Evolutionary conservation across 2,797 vertebrate species (phyloP), one percentile per base, ranked within the genome.

Genomic region (Scolopax rusticola): DNA sequence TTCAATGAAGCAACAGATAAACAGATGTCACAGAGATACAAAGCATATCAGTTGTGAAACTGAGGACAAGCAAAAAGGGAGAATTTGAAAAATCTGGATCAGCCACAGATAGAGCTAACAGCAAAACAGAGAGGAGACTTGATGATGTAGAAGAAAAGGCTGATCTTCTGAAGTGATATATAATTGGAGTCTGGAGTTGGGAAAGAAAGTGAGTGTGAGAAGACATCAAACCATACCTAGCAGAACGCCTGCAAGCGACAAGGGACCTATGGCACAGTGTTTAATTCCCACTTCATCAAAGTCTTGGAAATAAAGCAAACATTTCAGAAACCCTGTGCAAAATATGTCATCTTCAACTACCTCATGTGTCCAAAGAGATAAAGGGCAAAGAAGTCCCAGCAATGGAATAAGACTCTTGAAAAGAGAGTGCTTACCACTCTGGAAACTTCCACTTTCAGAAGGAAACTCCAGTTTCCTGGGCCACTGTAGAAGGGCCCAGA

Each of bases 351-450:
- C 30, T 82, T 65, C 54, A 74, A 21, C 43, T 51, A 4, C 12
- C 53, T 18, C 17, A 4, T 2, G 0, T 6, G 13, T 32, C 65
- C 48, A 38, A 56, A 71, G 38, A 30, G 38, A 45, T 6, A 65
- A 65, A 86, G 15, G 11, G 56, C 32, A 38, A 60, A 11, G 14
- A 11, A 86, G n/a, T 11, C 3, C 7, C 25, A 60, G n/a, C 25
- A 41, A 28, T 4, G 7, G 16, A 67, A 56, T 1, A 69, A 5
- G 19, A 3, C 24, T 54, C 8, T 51, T 69, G 68, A 61, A 79
- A 63, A 85, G 11, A 16, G 43, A n/a, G 6, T 0, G 0, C 27
- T 74, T 67, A 17, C 28, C 15, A 17, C 28, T 61, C 11, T 70
- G 56, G 48, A 68, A 89, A 76, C 30, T 16, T 14, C 14, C 8